Percentiles rank a stretch among this genome's conserved stretches.
phyloP scores from a whole-genome alignment of 2,113 vertebrate species.

The Phalacrocorax carbo region DNA sequence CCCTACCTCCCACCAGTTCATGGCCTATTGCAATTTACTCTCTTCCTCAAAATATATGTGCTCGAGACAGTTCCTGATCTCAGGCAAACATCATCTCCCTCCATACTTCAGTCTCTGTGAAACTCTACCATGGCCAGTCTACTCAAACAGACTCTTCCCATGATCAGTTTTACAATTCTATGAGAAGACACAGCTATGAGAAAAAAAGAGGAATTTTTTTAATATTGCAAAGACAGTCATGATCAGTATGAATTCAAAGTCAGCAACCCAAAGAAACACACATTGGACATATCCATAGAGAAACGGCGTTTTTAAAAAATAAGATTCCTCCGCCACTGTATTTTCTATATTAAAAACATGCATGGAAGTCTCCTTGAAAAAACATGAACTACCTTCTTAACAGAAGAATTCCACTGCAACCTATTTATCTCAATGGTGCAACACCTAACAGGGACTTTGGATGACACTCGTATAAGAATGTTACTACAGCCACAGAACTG shows the following conservation, averaged over 20 bases:
- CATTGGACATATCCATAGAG: neutral
- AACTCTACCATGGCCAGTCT: neutral
- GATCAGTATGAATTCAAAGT: neutral
- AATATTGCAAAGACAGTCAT: neutral
- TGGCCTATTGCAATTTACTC: neutral
- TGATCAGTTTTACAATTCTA: neutral
- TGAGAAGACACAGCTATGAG: accelerated
- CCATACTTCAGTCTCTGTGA: neutral
- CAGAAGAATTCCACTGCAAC: neutral
- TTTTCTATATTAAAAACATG: neutral
- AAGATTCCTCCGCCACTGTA: neutral
- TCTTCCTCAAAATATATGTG: accelerated
- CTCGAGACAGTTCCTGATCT: neutral
- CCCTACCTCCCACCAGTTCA: neutral
- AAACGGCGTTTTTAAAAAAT: neutral
- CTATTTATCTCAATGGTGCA: neutral
- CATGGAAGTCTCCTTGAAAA: neutral
- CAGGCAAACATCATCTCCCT: neutral
- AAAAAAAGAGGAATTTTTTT: neutral
- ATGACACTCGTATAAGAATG: neutral
- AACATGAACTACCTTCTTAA: neutral
- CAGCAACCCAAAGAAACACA: neutral
- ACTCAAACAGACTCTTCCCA: neutral
- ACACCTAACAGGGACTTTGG: neutral
- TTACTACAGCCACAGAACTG: neutral